These are phyloP conservation scores for Nestor notabilis DNA, from an alignment of 2,113 vertebrate genomes.

Conservation along the genomic window DNA sequence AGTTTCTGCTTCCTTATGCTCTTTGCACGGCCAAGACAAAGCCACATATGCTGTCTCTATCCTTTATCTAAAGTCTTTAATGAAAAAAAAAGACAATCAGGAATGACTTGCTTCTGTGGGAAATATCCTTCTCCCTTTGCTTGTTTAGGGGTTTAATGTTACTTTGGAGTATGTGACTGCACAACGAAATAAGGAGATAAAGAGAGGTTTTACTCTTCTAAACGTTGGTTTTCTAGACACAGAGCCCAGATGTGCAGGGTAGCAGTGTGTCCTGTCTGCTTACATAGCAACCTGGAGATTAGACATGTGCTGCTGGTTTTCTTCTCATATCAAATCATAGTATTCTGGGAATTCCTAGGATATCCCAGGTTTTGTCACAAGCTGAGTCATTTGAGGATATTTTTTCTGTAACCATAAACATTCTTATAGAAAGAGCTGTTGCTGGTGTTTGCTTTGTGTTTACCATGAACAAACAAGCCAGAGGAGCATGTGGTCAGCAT, in stretches of 20 bases:
- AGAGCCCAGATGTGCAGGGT: background rate
- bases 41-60: background rate
- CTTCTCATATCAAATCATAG: background rate
- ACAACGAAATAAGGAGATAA: background rate
- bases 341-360: constrained; percentile 26
- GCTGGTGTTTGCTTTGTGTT: background rate
- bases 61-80: background rate
- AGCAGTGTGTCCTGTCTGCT: background rate
- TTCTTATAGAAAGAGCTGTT: background rate
- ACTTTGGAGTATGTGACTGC: background rate
- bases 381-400: background rate
- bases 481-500: constrained; percentile 18
- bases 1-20: background rate
- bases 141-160: background rate
- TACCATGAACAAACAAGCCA: constrained; percentile 2
- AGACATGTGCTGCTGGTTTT: background rate
- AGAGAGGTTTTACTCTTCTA: background rate
- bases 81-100: background rate
- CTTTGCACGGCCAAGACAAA: background rate
- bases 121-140: background rate
- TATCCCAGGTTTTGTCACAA: background rate
- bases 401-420: background rate
- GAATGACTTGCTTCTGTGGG: background rate
- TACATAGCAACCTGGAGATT: background rate
- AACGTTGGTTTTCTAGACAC: background rate